phyloP scores from a whole-genome alignment of 1,140 invertebrate species.

The Meloidogyne chitwoodi region DNA sequence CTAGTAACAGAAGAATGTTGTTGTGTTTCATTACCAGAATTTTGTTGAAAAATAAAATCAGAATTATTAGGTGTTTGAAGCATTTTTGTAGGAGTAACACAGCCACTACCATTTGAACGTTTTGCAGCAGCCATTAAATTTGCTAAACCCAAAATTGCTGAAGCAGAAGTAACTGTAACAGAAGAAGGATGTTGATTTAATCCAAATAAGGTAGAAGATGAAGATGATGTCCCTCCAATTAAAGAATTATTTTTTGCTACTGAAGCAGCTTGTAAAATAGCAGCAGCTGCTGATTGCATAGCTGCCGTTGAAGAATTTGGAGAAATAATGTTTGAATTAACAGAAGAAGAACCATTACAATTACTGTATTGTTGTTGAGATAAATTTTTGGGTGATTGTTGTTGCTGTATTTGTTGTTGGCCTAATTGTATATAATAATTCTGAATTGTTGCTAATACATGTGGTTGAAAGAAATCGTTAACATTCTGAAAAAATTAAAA shows the following conservation, averaged over 20 bases:
- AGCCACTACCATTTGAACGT: background rate
- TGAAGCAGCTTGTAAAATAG: conserved; percentile 3
- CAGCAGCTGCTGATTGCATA: background rate
- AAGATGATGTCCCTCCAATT: background rate
- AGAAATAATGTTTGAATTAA: background rate
- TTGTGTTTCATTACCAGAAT: background rate
- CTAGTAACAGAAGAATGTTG: background rate
- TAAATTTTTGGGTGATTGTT: background rate
- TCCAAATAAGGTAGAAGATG: background rate
- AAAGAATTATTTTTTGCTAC: background rate
- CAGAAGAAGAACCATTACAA: background rate
- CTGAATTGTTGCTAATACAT: conserved; percentile 52
- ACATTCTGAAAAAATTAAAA: conserved; percentile 34
- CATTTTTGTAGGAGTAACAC: background rate
- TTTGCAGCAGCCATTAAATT: conserved; percentile 26
- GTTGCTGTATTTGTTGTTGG: conserved; percentile 10
- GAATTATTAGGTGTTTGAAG: background rate
- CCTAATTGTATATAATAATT: conserved; percentile 51
- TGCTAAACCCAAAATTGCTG: conserved; percentile 25
- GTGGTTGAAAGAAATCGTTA: conserved; percentile 48
- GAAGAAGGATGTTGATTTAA: conserved; percentile 10
- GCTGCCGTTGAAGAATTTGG: background rate
- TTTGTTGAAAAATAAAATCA: background rate
- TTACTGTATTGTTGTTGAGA: background rate
- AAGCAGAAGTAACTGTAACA: conserved; percentile 10